phyloP scores from a whole-genome alignment of 1,140 invertebrate species.

The Dinoponera quadriceps region DNA sequence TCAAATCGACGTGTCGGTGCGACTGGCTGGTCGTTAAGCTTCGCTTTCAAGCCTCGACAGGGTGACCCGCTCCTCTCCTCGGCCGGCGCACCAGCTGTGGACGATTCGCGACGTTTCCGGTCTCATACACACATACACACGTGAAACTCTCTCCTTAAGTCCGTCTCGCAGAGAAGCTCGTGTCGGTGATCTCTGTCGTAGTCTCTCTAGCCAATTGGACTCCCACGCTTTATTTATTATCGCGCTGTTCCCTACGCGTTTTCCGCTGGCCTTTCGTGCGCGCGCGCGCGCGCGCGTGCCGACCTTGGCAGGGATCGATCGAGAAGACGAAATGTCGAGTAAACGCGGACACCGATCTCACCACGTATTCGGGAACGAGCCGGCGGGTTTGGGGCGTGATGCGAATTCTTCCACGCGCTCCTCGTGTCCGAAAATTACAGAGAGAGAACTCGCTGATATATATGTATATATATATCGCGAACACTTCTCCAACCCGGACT shows the following conservation, averaged over 20 bases:
- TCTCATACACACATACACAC: neutral
- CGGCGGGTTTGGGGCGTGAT: neutral
- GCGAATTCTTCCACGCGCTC: neutral
- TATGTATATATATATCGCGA: constrained; percentile 9
- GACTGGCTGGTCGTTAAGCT: neutral
- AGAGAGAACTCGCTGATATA: neutral
- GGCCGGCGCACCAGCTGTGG: neutral
- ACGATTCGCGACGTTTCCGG: constrained; percentile 54
- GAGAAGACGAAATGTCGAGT: neutral
- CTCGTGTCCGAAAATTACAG: neutral
- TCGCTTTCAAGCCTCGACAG: neutral
- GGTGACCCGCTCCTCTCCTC: neutral
- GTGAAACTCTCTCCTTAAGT: constrained; percentile 26
- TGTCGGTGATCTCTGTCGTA: neutral
- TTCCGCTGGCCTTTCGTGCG: neutral
- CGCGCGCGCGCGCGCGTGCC: neutral
- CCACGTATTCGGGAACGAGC: neutral
- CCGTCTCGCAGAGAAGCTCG: neutral
- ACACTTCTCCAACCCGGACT: constrained; percentile 10
- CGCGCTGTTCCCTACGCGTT: neutral
- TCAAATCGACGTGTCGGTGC: neutral
- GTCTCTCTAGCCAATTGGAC: neutral
- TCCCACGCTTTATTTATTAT: too few species aligned
- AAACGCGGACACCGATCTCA: neutral
- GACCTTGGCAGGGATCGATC: neutral